These are phyloP conservation scores for Phodopus roborovskii DNA, from an alignment of 2,113 vertebrate genomes.

Conservation along the genomic window DNA sequence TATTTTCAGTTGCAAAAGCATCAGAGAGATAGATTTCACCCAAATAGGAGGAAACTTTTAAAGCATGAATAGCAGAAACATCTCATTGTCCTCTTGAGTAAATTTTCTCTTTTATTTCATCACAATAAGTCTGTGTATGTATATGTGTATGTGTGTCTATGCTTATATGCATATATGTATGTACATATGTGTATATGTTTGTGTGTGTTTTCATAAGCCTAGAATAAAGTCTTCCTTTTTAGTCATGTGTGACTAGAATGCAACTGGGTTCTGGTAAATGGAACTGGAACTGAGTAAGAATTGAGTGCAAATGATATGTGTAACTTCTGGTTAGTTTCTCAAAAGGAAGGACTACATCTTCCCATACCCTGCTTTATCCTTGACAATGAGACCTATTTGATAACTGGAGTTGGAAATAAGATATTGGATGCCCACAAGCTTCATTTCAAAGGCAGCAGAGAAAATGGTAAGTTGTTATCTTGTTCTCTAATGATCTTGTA, in stretches of 20 bases:
- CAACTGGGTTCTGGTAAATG: background rate
- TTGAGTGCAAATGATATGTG: background rate
- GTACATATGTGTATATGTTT: background rate
- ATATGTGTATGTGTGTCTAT: background rate
- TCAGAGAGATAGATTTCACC: background rate
- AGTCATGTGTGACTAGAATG: background rate
- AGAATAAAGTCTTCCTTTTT: conserved; percentile 7
- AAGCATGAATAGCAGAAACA: background rate
- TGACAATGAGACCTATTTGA: background rate
- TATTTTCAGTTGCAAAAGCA: conserved; percentile 44
- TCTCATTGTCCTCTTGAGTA: background rate
- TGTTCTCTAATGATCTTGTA: background rate
- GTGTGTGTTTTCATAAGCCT: background rate
- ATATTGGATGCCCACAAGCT: background rate
- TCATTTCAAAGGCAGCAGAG: conserved; percentile 2
- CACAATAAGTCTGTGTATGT: background rate
- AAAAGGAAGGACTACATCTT: background rate
- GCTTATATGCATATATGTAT: background rate
- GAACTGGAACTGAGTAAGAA: background rate
- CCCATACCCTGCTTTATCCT: background rate
- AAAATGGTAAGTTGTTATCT: background rate
- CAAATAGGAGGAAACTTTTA: conserved; percentile 28
- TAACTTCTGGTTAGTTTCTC: conserved; percentile 5
- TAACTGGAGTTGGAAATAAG: background rate
- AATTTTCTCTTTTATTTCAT: background rate